Evolutionary conservation across 2,113 vertebrate species (phyloP), one percentile per base, ranked within the genome.

Genomic region (Myrmecophaga tridactyla): DNA sequence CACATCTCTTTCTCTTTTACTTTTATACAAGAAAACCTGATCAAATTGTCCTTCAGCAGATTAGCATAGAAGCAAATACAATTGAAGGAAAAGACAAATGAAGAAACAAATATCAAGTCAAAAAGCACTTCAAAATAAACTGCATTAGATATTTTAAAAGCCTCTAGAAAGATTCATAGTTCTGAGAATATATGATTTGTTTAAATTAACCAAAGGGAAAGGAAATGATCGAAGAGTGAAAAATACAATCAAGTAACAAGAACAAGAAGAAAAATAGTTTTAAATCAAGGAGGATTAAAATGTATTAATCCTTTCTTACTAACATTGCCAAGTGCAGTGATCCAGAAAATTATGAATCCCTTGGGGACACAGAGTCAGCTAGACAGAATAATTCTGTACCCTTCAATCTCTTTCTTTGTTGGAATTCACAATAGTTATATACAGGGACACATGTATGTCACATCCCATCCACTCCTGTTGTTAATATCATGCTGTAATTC

Each of bases 281-380:
- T 84, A 78, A 92, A 86, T 81, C 53, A 85, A 62, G 51, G 72
- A 56, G 41, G n/a, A 94, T 96, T 96, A 93, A 89, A 96, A 86
- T 51, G 43, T 65, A 51, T 70, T 94, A 95, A 94, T 85, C 65
- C 53, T 58, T 94, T 53, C 69, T 84, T 77, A 76, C 39, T 97
- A 67, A 48, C 60, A 3, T 86, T 93, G 65, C 4, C 67, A 88
- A 76, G 46, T 83, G 25, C 27, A 62, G 4, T 80, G 21, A 84
- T 84, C 60, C 41, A 95, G 60, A 96, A 92, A 95, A 86, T 78
- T 91, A 89, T 87, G 82, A 94, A 60, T 86, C 48, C 63, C 84
- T 76, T 14, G 86, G 77, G 58, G 29, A 86, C 73, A 15, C 27
- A 48, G 9, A 94, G 18, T 90, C 34, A 92, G 56, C 1, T 25